A percentile compares a stretch with the other conserved stretches of the same genome.
Evolutionary conservation across 2,888 invertebrate species (phyloP).

Genomic region (Panzeria rudis): DNA sequence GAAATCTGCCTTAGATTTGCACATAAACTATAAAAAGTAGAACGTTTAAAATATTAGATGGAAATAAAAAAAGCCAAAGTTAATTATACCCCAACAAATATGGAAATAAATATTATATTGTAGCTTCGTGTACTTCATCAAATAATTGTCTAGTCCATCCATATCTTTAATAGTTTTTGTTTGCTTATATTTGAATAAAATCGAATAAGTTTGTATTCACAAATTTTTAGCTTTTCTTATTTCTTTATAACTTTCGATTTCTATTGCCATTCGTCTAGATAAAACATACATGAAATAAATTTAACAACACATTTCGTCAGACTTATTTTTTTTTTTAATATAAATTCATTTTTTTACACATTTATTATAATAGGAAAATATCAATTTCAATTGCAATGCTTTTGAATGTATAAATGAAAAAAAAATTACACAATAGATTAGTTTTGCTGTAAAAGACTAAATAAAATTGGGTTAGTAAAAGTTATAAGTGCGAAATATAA

Average conservation of each 20-base stretch:
- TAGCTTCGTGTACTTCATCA: too few relatives aligned
- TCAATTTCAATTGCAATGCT: slow-evolving; percentile 72
- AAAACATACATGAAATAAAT: slow-evolving; percentile 6
- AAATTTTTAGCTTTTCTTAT: neutral
- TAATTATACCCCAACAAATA: too few relatives aligned
- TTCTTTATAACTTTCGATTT: neutral
- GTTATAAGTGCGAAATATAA: slow-evolving; percentile 44
- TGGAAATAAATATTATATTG: too few relatives aligned
- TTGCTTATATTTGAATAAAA: neutral
- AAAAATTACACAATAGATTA: slow-evolving; percentile 58
- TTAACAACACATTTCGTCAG: slow-evolving; percentile 32
- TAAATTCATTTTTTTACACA: slow-evolving; percentile 55
- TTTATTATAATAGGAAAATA: slow-evolving; percentile 70
- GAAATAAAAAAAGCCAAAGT: too few relatives aligned
- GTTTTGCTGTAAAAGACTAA: slow-evolving; percentile 49
- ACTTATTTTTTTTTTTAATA: slow-evolving; percentile 47
- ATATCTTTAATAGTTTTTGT: too few relatives aligned
- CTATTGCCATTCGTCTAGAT: neutral
- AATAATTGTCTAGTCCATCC: too few relatives aligned
- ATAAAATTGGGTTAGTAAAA: slow-evolving; percentile 69
- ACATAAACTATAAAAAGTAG: too few relatives aligned
- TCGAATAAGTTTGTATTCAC: neutral
- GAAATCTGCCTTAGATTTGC: too few relatives aligned
- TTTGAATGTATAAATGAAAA: slow-evolving; percentile 37
- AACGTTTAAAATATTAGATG: too few relatives aligned